Evolutionary conservation across 2,113 vertebrate genomes (phyloP), one percentile per base, ranked within the genome.

Genomic region (Seriola rivoliana): DNA sequence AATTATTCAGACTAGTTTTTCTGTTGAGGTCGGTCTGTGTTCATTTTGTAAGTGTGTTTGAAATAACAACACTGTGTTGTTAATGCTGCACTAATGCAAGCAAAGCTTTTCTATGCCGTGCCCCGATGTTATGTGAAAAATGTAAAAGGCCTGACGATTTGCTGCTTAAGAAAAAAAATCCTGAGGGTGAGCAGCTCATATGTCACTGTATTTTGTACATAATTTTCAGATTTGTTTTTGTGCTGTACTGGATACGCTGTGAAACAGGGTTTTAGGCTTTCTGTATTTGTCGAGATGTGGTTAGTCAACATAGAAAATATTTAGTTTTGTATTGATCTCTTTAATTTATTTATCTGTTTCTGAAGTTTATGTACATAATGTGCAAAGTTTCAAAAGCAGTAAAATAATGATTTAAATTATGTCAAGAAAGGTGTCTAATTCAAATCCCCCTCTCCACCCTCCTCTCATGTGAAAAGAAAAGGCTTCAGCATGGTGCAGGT

Each of bases 261-360:
- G 96, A 97, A 96, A 96, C 95, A 94, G 94, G 94, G 96, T 97
- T 97, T 97, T 96, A 96, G 90, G 87, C 89, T 92, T 95, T 95
- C 94, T 96, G 97, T 97, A 96, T 95, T 96, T 82, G 95, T 96
- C 95, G 72, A 96, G 94, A 95, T 90, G 96, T 97, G 97, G 96
- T 96, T 97, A 96, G 96, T 96, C 95, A 95, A 93, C 94, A 97
- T 97, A 97, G 97, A 95, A 88, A 94, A 96, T 96, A 96, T 97
- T 97, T 98, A 98, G 97, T 97, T 98, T 98, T 98, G 97, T 98
- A 97, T 96, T 96, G 96, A 97, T 96, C 96, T 96, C 95, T 96
- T 98, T 98, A 98, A 98, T 97, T 97, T 98, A 98, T 98, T 98
- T 91, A 95, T 97, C 97, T 97, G 96, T 97, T 97, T 93, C 94